Evolutionary conservation across 2,888 invertebrate genomes (phyloP), one percentile per base, ranked within the genome.

Genomic region (Andrena camellia): DNA sequence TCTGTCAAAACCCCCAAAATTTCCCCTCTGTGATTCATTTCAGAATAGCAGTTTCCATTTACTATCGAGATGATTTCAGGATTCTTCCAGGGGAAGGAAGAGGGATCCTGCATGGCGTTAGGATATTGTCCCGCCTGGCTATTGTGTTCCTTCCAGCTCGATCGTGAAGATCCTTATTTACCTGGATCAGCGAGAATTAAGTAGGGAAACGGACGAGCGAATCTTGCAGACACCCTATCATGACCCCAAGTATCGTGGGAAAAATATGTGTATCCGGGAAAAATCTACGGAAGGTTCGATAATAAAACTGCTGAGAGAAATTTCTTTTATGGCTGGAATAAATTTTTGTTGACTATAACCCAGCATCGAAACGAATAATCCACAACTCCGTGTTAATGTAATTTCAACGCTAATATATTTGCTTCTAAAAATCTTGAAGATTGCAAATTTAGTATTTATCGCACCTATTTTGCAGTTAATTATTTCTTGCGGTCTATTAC

Each of bases 171-270:
- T 89, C 63, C 78, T 86, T 86, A 84, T 89, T 89, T 91, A 89
- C 90, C 90, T 89, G 91, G 79, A 85, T 86, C 69, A 81, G 84
- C 78, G 81, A 90, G 89, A 88, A 89, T 89, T 90, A 89, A 90
- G 83, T 87, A 78, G 73, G 68, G 78, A 83, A 88, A 73, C 86
- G 83, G 68, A 71, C 84, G 68, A 62, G 42, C 71, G 73, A 81
- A 75, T 77, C 77, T 76, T 59, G 33, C 68, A 71, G 71, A 80
- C 71, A 64, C 74, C 73, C 80, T 52, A 42, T 29, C 63, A n/a
- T 59, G 76, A 74, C 73, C 78, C 31, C 50, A 50, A 77, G 76
- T 69, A 85, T 87, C 88, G 86, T 86, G 89, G 86, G 88, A 87
- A 88, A 86, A 79, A 52, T n/a, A 23, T 10, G 52, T 20, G 20